Conservation (phyloP, 2,797 vertebrate species). For the Thaleichthys pacificus region DNA sequence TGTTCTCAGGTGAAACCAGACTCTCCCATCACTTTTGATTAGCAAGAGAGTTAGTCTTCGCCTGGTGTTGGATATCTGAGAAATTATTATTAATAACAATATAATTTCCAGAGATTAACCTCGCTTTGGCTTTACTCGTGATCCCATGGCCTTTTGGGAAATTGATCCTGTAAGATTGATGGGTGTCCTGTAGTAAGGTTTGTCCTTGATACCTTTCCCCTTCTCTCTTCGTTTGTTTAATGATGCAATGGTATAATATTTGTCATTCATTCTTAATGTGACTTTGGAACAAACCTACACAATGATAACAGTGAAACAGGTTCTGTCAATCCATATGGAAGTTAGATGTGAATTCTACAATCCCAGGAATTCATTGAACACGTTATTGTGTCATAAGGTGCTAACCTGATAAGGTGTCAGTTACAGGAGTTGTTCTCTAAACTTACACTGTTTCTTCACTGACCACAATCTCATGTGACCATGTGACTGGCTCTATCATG, state of each 20-base stretch:
- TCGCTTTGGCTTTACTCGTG: slow-evolving; percentile 73
- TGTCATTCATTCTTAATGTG: slow-evolving; percentile 62
- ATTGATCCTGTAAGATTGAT: slow-evolving; percentile 83
- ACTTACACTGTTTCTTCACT: too few relatives aligned
- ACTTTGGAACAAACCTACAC: slow-evolving; percentile 68
- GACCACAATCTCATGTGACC: too few relatives aligned
- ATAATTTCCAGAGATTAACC: slow-evolving; percentile 85
- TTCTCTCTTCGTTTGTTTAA: slow-evolving; percentile 68
- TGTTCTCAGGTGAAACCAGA: slow-evolving; percentile 64
- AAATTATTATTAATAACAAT: slow-evolving; percentile 86
- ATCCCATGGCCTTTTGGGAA: slow-evolving; percentile 75
- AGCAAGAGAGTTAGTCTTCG: slow-evolving; percentile 77
- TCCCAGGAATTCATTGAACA: too few relatives aligned
- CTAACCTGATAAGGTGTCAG: too few relatives aligned
- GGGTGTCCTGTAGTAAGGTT: slow-evolving; percentile 70
- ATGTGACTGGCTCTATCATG: too few relatives aligned
- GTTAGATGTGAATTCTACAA: too few relatives aligned
- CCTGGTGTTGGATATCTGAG: slow-evolving; percentile 73
- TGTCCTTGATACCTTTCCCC: slow-evolving; percentile 73
- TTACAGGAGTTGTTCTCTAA: too few relatives aligned
- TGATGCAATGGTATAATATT: slow-evolving; percentile 67
- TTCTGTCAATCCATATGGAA: too few relatives aligned
- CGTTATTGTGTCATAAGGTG: too few relatives aligned
- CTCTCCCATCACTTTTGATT: slow-evolving; percentile 81
- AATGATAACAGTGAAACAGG: slow-evolving; percentile 5